Conservation (phyloP, 2,113 vertebrate species). For the Esox niger region DNA sequence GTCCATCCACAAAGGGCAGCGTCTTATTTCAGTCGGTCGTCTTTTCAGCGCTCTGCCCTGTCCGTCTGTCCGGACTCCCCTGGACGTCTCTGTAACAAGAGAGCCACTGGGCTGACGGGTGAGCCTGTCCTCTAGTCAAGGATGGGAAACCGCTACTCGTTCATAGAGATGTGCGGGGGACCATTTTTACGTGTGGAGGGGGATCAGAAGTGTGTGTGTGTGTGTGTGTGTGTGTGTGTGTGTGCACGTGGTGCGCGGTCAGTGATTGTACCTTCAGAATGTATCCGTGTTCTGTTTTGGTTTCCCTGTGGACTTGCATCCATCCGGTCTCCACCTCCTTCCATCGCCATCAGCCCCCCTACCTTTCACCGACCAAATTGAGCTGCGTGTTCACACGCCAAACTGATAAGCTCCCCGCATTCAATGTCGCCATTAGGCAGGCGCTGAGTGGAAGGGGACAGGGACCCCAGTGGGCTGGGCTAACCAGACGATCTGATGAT, state of each 20-base stretch:
- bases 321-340: neutral
- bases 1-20: too few relatives aligned
- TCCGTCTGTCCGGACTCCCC: conserved; percentile 2
- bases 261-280: conserved; percentile 7
- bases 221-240: neutral
- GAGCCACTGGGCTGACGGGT: conserved; percentile 10
- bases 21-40: too few relatives aligned
- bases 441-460: conserved; percentile 10
- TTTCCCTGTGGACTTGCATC: conserved; percentile 35
- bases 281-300: conserved; percentile 27
- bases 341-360: neutral
- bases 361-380: conserved; percentile 2
- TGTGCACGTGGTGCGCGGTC: neutral
- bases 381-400: conserved; percentile 9
- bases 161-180: neutral
- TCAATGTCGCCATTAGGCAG: conserved; percentile 44
- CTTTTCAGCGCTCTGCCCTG: neutral
- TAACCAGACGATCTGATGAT: conserved; percentile 56
- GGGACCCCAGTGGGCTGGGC: conserved; percentile 30
- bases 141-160: conserved; percentile 18
- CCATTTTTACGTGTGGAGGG: conserved; percentile 3
- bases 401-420: too few relatives aligned
- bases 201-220: neutral
- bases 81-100: conserved; percentile 34
- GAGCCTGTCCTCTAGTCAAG: conserved; percentile 35